Evolutionary conservation across 1,140 invertebrate genomes (phyloP).

Genomic region (Drosophila trapezifrons): DNA sequence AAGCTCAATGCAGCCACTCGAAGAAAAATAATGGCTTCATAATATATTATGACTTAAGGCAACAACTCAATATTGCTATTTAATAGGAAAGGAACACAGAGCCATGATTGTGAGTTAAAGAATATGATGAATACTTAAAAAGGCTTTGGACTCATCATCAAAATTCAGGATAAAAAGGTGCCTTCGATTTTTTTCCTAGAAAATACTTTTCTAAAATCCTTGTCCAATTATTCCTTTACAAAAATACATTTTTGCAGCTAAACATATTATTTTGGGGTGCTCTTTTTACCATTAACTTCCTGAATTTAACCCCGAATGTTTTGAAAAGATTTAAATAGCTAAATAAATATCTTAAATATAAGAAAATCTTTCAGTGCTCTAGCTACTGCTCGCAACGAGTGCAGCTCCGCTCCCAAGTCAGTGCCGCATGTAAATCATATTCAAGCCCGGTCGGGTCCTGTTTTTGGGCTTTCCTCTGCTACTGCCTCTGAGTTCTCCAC

Average conservation of each 20-base stretch:
- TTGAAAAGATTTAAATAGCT: no score
- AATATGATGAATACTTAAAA: no score
- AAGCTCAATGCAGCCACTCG: constrained; percentile 32
- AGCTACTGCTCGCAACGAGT: constrained; percentile 16
- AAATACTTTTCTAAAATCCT: no score
- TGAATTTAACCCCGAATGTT: no score
- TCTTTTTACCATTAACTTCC: neutral
- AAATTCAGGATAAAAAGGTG: no score
- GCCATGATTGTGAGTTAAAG: no score
- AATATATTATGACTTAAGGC: neutral
- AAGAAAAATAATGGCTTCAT: constrained; percentile 16
- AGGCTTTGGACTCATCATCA: no score
- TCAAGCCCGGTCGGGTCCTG: constrained; percentile 41
- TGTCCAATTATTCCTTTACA: no score
- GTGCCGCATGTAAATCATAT: constrained; percentile 75
- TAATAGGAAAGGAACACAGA: no score
- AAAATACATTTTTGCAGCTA: no score
- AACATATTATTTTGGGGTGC: neutral
- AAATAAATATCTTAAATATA: no score
- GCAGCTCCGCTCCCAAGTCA: constrained; percentile 38
- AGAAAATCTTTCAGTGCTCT: constrained; percentile 7
- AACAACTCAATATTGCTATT: neutral
- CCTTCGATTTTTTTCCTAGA: no score
- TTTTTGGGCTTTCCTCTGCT: constrained; percentile 10
- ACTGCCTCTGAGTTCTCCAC: constrained; percentile 13